Evolutionary conservation across 2,797 vertebrate genomes (phyloP).

Genomic region (Mus minutoides): DNA sequence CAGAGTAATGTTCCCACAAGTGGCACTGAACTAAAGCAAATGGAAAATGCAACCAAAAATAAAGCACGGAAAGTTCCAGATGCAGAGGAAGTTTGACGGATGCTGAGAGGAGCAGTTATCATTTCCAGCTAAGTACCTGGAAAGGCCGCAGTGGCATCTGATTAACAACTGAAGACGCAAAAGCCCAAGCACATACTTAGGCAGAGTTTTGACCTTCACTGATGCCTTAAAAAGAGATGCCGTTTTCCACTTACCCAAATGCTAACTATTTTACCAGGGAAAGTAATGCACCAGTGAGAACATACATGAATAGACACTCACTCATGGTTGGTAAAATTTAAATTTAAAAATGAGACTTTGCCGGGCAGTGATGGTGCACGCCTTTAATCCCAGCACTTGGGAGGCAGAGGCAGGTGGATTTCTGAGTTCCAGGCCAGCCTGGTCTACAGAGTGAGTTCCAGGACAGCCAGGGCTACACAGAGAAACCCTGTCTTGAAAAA

Average conservation of each 20-base stretch:
- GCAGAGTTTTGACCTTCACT: neutral
- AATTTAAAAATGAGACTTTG: neutral
- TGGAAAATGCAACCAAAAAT: neutral
- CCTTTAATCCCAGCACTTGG: no score
- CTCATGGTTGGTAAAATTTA: neutral
- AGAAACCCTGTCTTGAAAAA: no score
- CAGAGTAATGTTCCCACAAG: neutral
- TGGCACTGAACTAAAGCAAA: neutral
- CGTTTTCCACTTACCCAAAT: neutral
- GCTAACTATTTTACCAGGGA: neutral
- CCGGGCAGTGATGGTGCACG: no score
- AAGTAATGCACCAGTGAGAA: neutral
- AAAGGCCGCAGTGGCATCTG: neutral
- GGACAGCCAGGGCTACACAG: no score
- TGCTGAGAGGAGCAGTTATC: neutral
- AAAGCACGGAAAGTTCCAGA: neutral
- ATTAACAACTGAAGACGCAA: neutral
- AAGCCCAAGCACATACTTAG: neutral
- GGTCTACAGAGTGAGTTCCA: no score
- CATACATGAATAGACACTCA: neutral
- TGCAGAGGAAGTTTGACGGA: neutral
- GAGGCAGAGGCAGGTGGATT: no score
- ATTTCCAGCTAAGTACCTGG: neutral
- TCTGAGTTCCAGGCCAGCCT: no score
- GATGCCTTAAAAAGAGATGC: neutral